These are phyloP conservation scores for Eolophus roseicapilla DNA, from an alignment of 2,113 vertebrate species.

Conservation along the genomic window DNA sequence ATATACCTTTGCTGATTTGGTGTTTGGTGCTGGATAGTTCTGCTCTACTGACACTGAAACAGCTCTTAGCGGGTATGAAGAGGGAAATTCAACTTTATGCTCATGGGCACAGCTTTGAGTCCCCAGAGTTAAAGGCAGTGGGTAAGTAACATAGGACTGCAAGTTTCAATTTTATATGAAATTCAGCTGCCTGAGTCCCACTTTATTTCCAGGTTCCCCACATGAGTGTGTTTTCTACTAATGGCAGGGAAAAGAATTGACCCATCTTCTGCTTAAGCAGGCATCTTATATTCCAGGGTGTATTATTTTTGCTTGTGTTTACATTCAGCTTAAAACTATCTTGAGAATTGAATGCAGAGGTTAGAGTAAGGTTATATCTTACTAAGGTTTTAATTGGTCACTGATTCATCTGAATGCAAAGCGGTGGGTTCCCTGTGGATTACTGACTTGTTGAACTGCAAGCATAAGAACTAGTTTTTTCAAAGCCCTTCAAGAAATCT, in stretches of 20 bases:
- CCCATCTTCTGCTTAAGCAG: neutral
- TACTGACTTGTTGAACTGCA: neutral
- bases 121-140: neutral
- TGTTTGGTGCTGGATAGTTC: neutral
- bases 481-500: neutral
- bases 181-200: neutral
- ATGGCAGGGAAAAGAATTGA: neutral
- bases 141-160: neutral
- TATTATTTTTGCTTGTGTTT: neutral
- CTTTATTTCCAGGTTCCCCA: neutral
- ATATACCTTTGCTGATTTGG: neutral
- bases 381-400: neutral
- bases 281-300: neutral
- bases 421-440: neutral
- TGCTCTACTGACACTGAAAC: neutral
- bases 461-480: neutral
- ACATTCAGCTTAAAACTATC: neutral
- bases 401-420: neutral
- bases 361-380: neutral
- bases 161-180: neutral
- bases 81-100: neutral
- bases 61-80: accelerated
- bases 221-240: accelerated
- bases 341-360: neutral
- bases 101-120: neutral